Percentiles rank a stretch among this genome's conserved stretches.
Evolutionary conservation across 2,113 vertebrate genomes (phyloP).

Genomic region (Narcine bancroftii): DNA sequence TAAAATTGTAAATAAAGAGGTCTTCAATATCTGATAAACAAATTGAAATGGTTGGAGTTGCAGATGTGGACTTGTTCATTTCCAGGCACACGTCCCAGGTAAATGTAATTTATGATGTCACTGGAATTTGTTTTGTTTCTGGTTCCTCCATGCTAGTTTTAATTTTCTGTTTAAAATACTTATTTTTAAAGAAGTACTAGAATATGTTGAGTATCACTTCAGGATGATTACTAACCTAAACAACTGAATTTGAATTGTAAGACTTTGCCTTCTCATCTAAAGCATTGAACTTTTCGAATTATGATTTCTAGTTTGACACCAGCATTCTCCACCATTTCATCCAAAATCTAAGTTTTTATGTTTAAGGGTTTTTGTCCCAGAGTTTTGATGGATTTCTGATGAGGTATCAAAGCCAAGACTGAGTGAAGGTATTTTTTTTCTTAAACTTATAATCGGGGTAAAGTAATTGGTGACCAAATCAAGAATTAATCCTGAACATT

Average conservation of each 20-base stretch:
- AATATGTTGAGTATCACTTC: not conserved
- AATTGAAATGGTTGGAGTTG: not conserved
- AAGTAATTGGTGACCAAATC: not conserved
- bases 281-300: not conserved
- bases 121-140: not conserved
- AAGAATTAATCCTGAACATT: not conserved
- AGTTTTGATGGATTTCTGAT: not conserved
- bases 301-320: no score
- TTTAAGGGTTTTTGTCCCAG: not conserved
- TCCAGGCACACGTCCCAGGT: not conserved
- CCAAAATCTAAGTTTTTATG: not conserved
- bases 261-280: not conserved
- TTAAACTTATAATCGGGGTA: not conserved
- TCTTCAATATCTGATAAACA: not conserved
- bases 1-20: not conserved
- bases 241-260: not conserved
- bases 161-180: not conserved
- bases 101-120: not conserved
- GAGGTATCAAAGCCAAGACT: not conserved
- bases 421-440: not conserved
- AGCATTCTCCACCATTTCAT: not conserved
- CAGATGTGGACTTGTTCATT: not conserved
- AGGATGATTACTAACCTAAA: not conserved
- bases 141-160: not conserved
- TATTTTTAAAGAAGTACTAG: not conserved